Conservation (phyloP, 2,888 invertebrate genomes). For the Cremastobaeus sp. region DNA sequence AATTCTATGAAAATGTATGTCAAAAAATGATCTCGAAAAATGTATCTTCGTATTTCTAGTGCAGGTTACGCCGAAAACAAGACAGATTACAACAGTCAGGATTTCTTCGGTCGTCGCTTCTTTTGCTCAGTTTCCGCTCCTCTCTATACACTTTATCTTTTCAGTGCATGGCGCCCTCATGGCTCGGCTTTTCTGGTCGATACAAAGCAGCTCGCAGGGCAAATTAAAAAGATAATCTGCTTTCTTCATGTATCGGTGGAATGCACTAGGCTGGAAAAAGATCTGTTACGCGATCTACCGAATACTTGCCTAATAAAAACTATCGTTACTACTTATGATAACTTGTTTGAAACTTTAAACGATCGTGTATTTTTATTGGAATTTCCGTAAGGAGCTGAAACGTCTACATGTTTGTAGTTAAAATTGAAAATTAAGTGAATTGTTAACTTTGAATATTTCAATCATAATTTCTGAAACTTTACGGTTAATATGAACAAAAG, state of each 20-base stretch:
- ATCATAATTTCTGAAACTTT: too few species aligned
- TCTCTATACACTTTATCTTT: slow-evolving; percentile 43
- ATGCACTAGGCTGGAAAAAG: slow-evolving; percentile 8
- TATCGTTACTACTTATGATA: too few species aligned
- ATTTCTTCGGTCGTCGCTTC: slow-evolving; percentile 47
- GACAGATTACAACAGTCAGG: slow-evolving; percentile 59
- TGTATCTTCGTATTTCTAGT: slow-evolving; percentile 62
- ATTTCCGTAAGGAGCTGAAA: too few species aligned
- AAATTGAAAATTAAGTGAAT: too few species aligned
- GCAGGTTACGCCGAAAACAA: slow-evolving; percentile 48
- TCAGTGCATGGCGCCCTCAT: slow-evolving; percentile 44
- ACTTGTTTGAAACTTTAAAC: too few species aligned
- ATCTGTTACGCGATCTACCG: too few species aligned
- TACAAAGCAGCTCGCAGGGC: slow-evolving; percentile 51
- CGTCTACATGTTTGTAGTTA: too few species aligned
- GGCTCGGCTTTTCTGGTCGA: slow-evolving; percentile 53
- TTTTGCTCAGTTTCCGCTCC: slow-evolving; percentile 31
- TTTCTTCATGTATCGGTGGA: slow-evolving; percentile 39
- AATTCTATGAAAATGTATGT: slow-evolving; percentile 65
- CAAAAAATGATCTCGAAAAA: slow-evolving; percentile 71
- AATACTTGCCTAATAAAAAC: too few species aligned
- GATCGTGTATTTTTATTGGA: too few species aligned
- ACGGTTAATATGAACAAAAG: too few species aligned
- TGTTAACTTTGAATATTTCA: too few species aligned
- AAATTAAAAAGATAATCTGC: slow-evolving; percentile 57